Percentiles rank a stretch among this genome's conserved stretches.
Conservation (phyloP, 2,888 invertebrate genomes). For the Orthosia gracilis region DNA sequence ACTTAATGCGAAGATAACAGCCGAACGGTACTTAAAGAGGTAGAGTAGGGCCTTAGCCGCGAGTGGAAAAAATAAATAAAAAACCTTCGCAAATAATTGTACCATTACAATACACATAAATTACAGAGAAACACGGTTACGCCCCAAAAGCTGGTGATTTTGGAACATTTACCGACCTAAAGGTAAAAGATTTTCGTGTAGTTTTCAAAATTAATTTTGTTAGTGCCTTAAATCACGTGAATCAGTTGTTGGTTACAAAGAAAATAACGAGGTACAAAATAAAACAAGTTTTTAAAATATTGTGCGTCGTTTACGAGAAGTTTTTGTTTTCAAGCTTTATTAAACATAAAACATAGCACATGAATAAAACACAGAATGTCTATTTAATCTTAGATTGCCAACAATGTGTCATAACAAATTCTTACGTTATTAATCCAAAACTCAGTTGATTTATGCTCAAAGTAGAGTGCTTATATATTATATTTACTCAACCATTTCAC, state of each 20-base stretch:
- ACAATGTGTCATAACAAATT: constrained; percentile 60
- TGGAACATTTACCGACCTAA: constrained; percentile 20
- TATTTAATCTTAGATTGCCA: constrained; percentile 57
- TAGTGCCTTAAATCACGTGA: constrained; percentile 49
- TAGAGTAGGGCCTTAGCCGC: constrained; percentile 54
- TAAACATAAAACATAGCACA: constrained; percentile 38
- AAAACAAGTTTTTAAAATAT: constrained; percentile 45
- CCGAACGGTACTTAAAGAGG: constrained; percentile 74
- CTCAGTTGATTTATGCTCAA: constrained; percentile 47
- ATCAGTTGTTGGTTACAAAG: constrained; percentile 32
- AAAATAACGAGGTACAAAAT: constrained; percentile 26
- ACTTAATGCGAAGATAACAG: constrained; percentile 79
- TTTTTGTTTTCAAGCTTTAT: constrained; percentile 40
- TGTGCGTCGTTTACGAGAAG: constrained; percentile 27
- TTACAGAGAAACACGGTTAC: constrained; percentile 51
- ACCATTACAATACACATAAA: constrained; percentile 61
- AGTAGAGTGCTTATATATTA: constrained; percentile 46
- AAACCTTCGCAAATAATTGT: constrained; percentile 64
- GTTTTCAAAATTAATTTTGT: constrained; percentile 50
- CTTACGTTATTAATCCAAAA: constrained; percentile 50
- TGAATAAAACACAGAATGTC: constrained; percentile 44
- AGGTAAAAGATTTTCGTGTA: constrained; percentile 28
- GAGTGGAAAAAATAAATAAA: constrained; percentile 63
- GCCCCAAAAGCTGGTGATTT: constrained; percentile 52
- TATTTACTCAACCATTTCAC: constrained; percentile 35